Percentiles rank a stretch among this genome's conserved stretches.
Evolutionary conservation across 2,113 vertebrate genomes (phyloP).

Genomic region (Archocentrus centrarchus): DNA sequence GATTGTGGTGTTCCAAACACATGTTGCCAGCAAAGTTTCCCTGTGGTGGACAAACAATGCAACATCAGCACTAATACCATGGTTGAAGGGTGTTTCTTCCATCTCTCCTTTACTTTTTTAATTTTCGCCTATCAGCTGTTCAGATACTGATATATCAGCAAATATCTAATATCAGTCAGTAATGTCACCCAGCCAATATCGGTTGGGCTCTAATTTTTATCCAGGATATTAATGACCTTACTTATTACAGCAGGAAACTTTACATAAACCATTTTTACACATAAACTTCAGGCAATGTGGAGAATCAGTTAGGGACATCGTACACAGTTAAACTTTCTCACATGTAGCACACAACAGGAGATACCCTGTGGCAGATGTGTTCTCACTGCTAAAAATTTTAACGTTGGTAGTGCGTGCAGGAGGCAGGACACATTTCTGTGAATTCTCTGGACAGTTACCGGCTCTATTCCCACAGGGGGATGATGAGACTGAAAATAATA

Average conservation of each 20-base stretch:
- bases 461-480: background rate
- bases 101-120: background rate
- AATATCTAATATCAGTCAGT: background rate
- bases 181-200: background rate
- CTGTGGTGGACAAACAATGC: background rate
- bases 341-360: slow-evolving; percentile 1
- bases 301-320: background rate
- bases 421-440: background rate
- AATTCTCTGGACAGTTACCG: background rate
- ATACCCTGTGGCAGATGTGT: background rate
- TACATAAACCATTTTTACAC: slow-evolving; percentile 1
- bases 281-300: background rate
- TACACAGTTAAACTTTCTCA: background rate
- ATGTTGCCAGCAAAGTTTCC: background rate
- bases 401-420: background rate
- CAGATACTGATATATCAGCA: background rate
- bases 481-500: background rate
- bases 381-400: background rate
- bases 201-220: no score
- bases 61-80: background rate
- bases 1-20: background rate
- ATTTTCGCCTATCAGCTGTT: background rate
- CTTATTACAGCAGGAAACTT: no score
- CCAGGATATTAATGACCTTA: background rate
- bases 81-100: background rate